phyloP scores from a whole-genome alignment of 2,888 invertebrate species.

The Rhingia rostrata region DNA sequence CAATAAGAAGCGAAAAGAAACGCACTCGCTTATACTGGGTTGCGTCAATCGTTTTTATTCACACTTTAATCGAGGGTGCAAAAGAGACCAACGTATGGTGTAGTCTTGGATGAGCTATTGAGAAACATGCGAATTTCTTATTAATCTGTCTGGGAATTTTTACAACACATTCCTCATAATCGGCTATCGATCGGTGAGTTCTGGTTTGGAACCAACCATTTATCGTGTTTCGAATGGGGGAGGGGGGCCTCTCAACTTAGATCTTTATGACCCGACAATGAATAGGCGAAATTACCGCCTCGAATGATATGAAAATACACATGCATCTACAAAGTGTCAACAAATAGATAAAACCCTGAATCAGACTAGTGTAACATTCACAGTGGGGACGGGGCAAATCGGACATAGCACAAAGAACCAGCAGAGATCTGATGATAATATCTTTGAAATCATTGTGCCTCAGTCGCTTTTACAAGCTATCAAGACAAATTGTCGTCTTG shows the following conservation, averaged over 20 bases:
- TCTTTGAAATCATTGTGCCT: conserved; percentile 67
- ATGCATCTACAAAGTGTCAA: conserved; percentile 24
- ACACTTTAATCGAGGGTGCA: conserved; percentile 37
- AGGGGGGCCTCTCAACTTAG: conserved; percentile 11
- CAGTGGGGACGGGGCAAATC: conserved; percentile 13
- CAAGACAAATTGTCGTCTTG: conserved; percentile 71
- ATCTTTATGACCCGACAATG: conserved; percentile 33
- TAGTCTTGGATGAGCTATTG: neutral
- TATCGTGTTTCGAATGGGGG: conserved; percentile 2
- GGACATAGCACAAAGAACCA: conserved; percentile 27
- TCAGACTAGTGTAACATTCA: conserved; percentile 2
- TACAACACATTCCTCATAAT: too few species aligned
- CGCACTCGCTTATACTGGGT: conserved; percentile 59
- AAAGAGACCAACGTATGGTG: neutral
- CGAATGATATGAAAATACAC: neutral
- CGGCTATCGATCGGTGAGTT: neutral
- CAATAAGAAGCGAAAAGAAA: conserved; percentile 45
- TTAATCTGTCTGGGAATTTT: neutral
- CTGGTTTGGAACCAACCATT: conserved; percentile 4
- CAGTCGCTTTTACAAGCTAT: conserved; percentile 71
- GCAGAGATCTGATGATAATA: conserved; percentile 64
- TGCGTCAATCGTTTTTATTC: conserved; percentile 61
- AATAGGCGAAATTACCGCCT: conserved; percentile 40
- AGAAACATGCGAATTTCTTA: too few species aligned
- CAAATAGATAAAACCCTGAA: conserved; percentile 37